Base-by-base conservation (phyloP, 2,888 invertebrate genomes). In the Caenorhabditis becei region DNA sequence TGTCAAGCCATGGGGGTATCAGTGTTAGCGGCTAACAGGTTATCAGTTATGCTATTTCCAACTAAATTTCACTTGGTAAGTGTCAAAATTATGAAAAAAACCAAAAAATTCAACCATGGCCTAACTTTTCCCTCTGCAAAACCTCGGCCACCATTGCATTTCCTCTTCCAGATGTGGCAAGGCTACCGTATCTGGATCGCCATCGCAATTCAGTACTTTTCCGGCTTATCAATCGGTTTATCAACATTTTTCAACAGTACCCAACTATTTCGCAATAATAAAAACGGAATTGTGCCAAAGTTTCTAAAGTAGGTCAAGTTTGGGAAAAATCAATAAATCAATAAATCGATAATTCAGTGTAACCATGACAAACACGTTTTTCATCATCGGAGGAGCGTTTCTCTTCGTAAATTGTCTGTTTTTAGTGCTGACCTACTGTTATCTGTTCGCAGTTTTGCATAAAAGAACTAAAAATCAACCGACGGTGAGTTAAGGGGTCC, bases 141-240 rank as follows among this genome's bases (percentile, higher is more conserved):
- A 24, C 8, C n/a, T 58, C 10, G 18, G 35, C 24, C 44, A 24
- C 10, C 20, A n/a, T 20, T 49, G 7, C 5, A 11, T 47, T 67
- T 47, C n/a, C n/a, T n/a, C n/a, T n/a, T n/a, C n/a, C 20, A 83
- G 77, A 71, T 78, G 51, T 78, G 77, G 77, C 65, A 63, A 59
- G 70, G 77, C 16, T 66, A 71, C 41, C 63, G 70, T 56, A 58
- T 78, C 20, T 66, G 65, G 51, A 20, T 77, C 5, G 83, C 80
- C 1, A 80, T 83, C 14, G 41, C 35, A 0, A 44, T 72, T 11
- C 80, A 83, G 35, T 83, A 72, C 47, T 24, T 63, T 2, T 53
- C 62, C 1, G 71, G 71, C 16, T 20, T 78, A 2, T 66, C 66
- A 0, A 61, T 78, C 20, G 78, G 78, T 7, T 8, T 78, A 14